A percentile compares a stretch with the other conserved stretches of the same genome.
Conservation (phyloP, 2,888 invertebrate genomes). For the Drosophila melanosoma region DNA sequence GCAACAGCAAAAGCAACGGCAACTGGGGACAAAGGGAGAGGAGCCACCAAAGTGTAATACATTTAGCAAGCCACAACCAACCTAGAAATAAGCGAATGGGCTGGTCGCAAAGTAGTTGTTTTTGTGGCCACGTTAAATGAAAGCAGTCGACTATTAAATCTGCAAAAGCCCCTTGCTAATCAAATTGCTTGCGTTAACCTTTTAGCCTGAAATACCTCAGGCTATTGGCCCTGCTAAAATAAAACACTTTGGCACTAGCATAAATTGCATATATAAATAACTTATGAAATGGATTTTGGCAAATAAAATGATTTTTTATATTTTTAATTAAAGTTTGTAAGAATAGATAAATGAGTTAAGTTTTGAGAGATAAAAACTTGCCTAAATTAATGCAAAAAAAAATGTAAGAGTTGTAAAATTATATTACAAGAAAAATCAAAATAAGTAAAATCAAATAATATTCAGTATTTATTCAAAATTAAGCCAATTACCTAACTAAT, state of each 20-base stretch:
- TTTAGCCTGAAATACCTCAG: not conserved
- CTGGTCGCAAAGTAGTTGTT: constrained; percentile 8
- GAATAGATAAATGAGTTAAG: not conserved
- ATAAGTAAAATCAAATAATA: not conserved
- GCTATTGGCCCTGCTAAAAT: not conserved
- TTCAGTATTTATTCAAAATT: not conserved
- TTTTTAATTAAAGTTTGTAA: not conserved
- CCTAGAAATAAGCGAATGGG: constrained; percentile 10
- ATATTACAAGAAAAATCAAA: not conserved
- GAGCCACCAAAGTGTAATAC: constrained; percentile 38
- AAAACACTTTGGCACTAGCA: not conserved
- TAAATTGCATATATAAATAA: not conserved
- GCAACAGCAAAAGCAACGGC: constrained; percentile 15
- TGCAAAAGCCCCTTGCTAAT: constrained; percentile 1
- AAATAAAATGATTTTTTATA: not conserved
- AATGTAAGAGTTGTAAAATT: not conserved
- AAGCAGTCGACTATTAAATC: constrained; percentile 22
- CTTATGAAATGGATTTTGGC: not conserved
- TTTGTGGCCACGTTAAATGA: constrained; percentile 24
- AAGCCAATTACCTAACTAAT: not conserved
- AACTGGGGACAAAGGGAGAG: constrained; percentile 22
- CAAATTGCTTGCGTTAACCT: constrained; percentile 15
- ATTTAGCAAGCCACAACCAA: constrained; percentile 30
- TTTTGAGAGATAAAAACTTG: not conserved
- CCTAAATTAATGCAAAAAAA: not conserved